phyloP scores from a whole-genome alignment of 1,140 invertebrate genomes.

The Akabosia matsudoensis region DNA sequence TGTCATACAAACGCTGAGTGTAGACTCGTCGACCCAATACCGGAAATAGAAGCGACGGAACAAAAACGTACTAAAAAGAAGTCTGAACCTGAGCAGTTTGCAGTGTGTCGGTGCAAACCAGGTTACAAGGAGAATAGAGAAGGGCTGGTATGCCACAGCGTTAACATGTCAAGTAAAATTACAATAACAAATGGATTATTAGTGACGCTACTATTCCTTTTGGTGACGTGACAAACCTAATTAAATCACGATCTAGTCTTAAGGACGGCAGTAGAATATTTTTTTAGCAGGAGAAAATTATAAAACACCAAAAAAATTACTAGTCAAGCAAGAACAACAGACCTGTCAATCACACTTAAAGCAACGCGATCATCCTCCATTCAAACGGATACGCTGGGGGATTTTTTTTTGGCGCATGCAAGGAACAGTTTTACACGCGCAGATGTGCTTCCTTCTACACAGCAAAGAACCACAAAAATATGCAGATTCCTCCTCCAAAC shows the following conservation, averaged over 20 bases:
- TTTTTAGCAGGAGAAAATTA: background rate
- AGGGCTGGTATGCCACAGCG: background rate
- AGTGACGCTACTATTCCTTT: background rate
- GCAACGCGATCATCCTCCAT: too few species aligned
- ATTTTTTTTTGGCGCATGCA: too few species aligned
- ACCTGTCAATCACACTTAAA: too few species aligned
- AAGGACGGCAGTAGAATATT: too few species aligned
- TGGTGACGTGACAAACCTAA: background rate
- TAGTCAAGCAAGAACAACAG: too few species aligned
- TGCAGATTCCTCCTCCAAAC: background rate
- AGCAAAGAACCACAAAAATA: background rate
- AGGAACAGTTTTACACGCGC: background rate
- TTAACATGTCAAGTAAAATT: background rate
- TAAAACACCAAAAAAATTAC: too few species aligned
- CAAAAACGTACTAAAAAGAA: background rate
- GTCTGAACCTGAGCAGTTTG: background rate
- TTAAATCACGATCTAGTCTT: background rate
- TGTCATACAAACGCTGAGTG: slow-evolving; percentile 35
- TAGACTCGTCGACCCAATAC: background rate
- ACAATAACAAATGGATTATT: background rate
- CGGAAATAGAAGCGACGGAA: background rate
- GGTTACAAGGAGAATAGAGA: slow-evolving; percentile 10
- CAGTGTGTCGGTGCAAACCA: background rate
- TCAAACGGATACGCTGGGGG: too few species aligned
- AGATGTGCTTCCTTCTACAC: background rate